These are phyloP conservation scores for Papilio elwesi DNA, from an alignment of 2,888 invertebrate genomes.

Conservation along the genomic window DNA sequence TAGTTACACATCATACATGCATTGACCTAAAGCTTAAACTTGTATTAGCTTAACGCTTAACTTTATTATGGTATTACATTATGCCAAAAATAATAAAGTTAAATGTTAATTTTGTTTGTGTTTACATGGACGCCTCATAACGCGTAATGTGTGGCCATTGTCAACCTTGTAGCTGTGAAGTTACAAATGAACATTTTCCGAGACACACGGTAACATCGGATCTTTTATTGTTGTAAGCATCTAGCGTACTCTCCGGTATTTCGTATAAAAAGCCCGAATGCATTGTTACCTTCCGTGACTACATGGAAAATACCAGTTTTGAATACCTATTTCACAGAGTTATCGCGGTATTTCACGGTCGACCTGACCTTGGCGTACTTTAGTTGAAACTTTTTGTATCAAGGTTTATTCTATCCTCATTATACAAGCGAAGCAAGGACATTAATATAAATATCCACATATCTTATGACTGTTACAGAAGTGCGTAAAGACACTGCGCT, in stretches of 20 bases:
- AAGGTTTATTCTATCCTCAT: not conserved
- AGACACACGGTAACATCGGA: constrained; percentile 3
- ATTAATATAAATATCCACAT: not conserved
- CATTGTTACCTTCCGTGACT: constrained; percentile 17
- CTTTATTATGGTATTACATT: constrained; percentile 11
- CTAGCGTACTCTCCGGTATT: not conserved
- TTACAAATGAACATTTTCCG: constrained; percentile 21
- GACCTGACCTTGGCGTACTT: constrained; percentile 13
- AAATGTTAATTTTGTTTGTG: constrained; percentile 27
- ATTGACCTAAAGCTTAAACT: constrained; percentile 6
- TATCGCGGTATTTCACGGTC: constrained; percentile 7
- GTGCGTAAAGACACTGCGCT: too few species aligned
- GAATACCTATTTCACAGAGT: not conserved
- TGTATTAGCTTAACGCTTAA: constrained; percentile 11
- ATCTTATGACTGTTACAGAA: too few species aligned
- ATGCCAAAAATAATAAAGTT: constrained; percentile 15
- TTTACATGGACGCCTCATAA: constrained; percentile 25
- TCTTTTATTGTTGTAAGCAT: not conserved
- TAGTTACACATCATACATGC: not conserved
- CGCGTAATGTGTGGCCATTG: constrained; percentile 23
- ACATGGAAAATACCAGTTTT: constrained; percentile 7
- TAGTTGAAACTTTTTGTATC: not conserved
- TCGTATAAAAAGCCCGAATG: not conserved
- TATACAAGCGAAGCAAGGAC: not conserved
- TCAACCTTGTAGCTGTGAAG: constrained; percentile 16